Percentiles rank a stretch among this genome's conserved stretches.
Conservation (phyloP, 2,113 vertebrate species). For the Gracilinanus agilis region DNA sequence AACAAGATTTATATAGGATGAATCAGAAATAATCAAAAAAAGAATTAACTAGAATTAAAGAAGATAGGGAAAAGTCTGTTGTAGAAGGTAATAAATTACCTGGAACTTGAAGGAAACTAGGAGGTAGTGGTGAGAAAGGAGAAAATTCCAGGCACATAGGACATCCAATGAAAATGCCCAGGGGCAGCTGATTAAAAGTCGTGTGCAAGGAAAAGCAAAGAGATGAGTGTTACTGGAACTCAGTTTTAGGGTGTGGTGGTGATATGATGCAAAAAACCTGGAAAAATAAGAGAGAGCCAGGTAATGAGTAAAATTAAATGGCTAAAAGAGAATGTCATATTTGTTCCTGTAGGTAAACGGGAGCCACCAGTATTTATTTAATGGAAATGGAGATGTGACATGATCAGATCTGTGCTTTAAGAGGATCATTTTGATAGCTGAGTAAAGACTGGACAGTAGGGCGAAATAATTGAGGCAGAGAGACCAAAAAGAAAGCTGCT, state of each 20-base stretch:
- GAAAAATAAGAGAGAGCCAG: background rate
- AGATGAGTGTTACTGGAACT: background rate
- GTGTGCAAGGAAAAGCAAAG: background rate
- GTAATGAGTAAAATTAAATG: background rate
- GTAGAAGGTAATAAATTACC: background rate
- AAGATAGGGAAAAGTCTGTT: background rate
- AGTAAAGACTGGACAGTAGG: background rate
- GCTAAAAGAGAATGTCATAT: background rate
- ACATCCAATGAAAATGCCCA: background rate
- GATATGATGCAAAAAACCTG: background rate
- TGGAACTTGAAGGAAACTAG: background rate
- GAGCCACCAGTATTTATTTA: background rate
- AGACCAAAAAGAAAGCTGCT: background rate
- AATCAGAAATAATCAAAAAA: background rate
- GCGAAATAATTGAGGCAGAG: background rate
- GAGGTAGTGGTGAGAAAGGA: background rate
- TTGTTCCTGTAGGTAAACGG: background rate
- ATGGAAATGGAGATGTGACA: background rate
- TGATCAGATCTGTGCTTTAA: background rate
- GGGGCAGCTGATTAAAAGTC: background rate
- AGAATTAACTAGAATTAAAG: too few relatives aligned
- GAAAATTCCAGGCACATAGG: background rate
- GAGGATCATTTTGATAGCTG: background rate
- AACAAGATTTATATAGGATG: background rate
- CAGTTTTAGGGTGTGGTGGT: background rate